Evolutionary conservation across 2,888 invertebrate species (phyloP).

Genomic region (Drosophila engyochracea): DNA sequence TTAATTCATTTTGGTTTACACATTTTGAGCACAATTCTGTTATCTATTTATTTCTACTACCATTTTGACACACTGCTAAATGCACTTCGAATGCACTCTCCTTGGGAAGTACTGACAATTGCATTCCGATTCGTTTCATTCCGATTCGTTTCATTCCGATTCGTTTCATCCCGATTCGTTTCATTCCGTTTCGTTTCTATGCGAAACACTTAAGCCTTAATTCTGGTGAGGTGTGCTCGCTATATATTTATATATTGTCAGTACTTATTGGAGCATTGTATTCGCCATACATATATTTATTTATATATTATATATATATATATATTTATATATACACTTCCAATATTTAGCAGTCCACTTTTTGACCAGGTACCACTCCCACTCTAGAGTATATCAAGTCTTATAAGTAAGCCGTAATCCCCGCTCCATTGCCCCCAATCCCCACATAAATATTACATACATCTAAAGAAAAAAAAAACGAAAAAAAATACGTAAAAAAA

Average conservation of each 20-base stretch:
- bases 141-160: neutral
- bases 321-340: constrained; percentile 1
- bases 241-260: constrained; percentile 8
- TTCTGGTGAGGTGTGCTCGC: neutral
- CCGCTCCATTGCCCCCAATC: neutral
- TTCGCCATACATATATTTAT: constrained; percentile 2
- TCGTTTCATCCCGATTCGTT: constrained; percentile 5
- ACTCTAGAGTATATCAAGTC: neutral
- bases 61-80: constrained; percentile 27
- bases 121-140: constrained; percentile 1
- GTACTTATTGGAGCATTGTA: constrained; percentile 20
- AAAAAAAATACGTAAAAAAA: neutral
- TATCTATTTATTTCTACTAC: constrained; percentile 9
- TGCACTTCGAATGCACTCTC: constrained; percentile 23
- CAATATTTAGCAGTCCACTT: constrained; percentile 9
- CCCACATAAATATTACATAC: constrained; percentile 15
- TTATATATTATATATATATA: neutral
- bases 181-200: constrained; percentile 1
- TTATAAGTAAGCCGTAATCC: constrained; percentile 1
- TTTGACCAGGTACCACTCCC: constrained; percentile 3
- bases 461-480: neutral
- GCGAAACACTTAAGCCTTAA: neutral
- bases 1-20: constrained; percentile 8
- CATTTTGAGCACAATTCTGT: constrained; percentile 21
- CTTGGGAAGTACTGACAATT: constrained; percentile 12